A percentile compares a stretch with the other conserved stretches of the same genome.
Conservation (phyloP, 2,888 invertebrate genomes). For the Drosophila neutralis region DNA sequence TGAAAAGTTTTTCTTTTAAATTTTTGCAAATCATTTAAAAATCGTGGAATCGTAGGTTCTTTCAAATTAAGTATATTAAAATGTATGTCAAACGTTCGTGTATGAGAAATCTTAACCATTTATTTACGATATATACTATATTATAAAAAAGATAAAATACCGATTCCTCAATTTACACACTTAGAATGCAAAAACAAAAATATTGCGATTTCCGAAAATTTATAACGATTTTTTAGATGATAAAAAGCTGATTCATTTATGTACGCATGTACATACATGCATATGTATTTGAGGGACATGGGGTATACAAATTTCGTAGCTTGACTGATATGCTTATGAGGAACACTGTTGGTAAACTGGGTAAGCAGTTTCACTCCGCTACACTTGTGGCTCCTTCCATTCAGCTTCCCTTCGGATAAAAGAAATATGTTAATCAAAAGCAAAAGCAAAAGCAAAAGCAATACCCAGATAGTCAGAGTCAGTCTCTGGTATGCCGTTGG, state of each 20-base stretch:
- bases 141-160: not conserved
- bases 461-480: slow-evolving; percentile 18
- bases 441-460: slow-evolving; percentile 33
- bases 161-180: not conserved
- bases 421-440: slow-evolving; percentile 64
- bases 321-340: slow-evolving; percentile 27
- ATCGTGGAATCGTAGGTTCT: too few species aligned
- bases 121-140: too few species aligned
- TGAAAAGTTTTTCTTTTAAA: too few species aligned
- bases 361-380: not conserved
- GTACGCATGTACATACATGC: not conserved
- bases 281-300: not conserved
- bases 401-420: slow-evolving; percentile 41
- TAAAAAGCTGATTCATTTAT: not conserved
- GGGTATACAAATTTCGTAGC: not conserved
- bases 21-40: too few species aligned
- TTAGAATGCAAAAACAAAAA: not conserved
- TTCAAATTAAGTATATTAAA: too few species aligned
- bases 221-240: not conserved
- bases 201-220: not conserved
- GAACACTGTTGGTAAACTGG: not conserved
- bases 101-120: too few species aligned
- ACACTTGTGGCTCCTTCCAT: slow-evolving; percentile 16
- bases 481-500: not conserved
- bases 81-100: too few species aligned